phyloP scores from a whole-genome alignment of 2,888 invertebrate species.

The Caenorhabditis uteleia region DNA sequence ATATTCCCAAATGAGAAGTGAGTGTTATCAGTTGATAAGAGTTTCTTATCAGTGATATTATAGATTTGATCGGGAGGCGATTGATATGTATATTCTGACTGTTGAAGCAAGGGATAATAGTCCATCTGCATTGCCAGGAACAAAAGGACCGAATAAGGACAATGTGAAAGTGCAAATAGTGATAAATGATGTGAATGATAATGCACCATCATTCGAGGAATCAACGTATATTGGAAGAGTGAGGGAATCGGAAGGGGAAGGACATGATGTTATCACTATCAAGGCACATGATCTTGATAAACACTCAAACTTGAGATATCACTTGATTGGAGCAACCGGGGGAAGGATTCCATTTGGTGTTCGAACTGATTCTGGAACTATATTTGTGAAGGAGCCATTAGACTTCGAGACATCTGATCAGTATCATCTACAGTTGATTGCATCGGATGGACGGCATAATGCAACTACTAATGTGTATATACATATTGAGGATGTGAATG shows the following conservation, averaged over 20 bases:
- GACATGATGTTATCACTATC: conserved; percentile 47
- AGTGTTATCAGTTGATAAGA: no score
- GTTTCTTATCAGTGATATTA: no score
- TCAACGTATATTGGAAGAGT: conserved; percentile 52
- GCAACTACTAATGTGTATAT: conserved; percentile 83
- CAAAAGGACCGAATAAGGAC: conserved; percentile 64
- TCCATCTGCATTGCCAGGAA: conserved; percentile 79
- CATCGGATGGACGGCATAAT: conserved; percentile 77
- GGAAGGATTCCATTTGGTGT: conserved; percentile 65
- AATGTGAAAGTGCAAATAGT: conserved; percentile 92
- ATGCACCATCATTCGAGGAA: conserved; percentile 89
- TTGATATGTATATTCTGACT: conserved; percentile 94
- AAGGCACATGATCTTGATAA: conserved; percentile 67
- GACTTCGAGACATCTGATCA: conserved; percentile 61
- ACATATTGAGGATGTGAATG: conserved; percentile 70
- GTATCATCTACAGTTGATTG: conserved; percentile 85
- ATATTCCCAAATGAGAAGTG: conserved; percentile 49
- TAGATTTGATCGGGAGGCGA: conserved; percentile 92
- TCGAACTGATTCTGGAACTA: conserved; percentile 59
- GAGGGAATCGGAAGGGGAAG: conserved; percentile 44
- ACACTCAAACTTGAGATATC: conserved; percentile 65
- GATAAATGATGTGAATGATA: conserved; percentile 97
- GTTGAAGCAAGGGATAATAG: conserved; percentile 95
- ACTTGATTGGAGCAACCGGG: conserved; percentile 50
- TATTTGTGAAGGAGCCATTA: conserved; percentile 66